Evolutionary conservation across 2,113 vertebrate genomes (phyloP).

Genomic region (Setophaga coronata): DNA sequence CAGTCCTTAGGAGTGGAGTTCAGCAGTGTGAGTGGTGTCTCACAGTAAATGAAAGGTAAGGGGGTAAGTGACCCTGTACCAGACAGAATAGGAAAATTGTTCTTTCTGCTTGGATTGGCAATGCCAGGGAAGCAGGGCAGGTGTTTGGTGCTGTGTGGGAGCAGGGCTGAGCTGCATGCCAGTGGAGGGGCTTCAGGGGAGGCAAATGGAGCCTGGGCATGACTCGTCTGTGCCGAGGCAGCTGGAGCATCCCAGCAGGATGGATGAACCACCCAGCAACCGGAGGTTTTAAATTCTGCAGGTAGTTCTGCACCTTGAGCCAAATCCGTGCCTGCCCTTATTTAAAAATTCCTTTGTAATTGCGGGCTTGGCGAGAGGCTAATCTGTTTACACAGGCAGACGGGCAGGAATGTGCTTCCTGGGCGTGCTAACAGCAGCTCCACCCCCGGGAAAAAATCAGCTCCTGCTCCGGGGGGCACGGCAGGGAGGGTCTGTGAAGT

Average conservation of each 20-base stretch:
- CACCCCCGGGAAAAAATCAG: accelerated
- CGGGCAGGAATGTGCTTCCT: background rate
- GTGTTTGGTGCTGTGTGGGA: accelerated
- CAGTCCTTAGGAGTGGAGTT: background rate
- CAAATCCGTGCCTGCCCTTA: background rate
- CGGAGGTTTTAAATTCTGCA: background rate
- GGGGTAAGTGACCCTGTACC: background rate
- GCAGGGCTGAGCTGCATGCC: background rate
- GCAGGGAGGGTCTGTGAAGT: background rate
- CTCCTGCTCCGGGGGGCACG: background rate
- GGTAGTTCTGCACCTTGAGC: background rate
- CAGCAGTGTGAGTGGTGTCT: accelerated
- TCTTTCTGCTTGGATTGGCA: background rate
- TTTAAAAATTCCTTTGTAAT: conserved; percentile 50
- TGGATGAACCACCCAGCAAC: background rate
- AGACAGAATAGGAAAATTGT: background rate
- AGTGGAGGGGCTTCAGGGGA: accelerated
- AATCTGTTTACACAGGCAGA: conserved; percentile 22
- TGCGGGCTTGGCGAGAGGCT: background rate
- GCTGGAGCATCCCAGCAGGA: background rate
- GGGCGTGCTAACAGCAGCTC: background rate
- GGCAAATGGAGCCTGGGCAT: background rate
- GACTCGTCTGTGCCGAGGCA: background rate
- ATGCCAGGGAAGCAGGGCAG: background rate
- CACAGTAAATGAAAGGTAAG: accelerated